Evolutionary conservation across 2,797 vertebrate genomes (phyloP).

Genomic region (Xenops minutus): DNA sequence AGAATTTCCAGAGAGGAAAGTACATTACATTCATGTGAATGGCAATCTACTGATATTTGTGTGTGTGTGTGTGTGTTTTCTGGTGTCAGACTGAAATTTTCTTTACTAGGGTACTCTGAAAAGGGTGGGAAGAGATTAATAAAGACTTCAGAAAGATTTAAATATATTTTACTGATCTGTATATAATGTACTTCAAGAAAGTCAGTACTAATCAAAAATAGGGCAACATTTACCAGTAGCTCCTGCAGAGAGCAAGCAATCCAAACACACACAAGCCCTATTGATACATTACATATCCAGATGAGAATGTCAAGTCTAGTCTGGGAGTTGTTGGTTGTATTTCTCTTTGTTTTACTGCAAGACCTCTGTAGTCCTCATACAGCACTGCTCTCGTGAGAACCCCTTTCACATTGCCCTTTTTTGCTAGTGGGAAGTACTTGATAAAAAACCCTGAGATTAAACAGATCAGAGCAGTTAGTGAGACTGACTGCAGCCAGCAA

Average conservation of each 20-base stretch:
- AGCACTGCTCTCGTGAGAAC: background rate
- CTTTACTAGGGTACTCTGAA: background rate
- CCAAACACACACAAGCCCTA: background rate
- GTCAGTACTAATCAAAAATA: background rate
- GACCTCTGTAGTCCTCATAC: rapidly evolving
- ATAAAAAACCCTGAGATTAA: background rate
- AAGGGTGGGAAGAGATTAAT: background rate
- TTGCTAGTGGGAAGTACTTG: background rate
- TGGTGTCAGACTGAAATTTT: background rate
- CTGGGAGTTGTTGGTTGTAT: background rate
- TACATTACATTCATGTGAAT: background rate
- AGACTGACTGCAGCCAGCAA: background rate
- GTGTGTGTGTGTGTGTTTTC: background rate
- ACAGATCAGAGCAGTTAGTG: background rate
- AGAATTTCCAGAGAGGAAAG: background rate
- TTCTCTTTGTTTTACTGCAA: background rate
- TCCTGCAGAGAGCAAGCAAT: background rate
- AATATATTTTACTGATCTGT: background rate
- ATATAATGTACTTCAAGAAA: background rate
- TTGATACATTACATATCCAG: background rate
- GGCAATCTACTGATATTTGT: background rate
- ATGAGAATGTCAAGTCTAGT: background rate
- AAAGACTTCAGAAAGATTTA: background rate
- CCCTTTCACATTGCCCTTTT: background rate
- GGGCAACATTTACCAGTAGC: background rate